These are phyloP conservation scores for Tragelaphus oryx DNA, from an alignment of 2,797 vertebrate species.

Conservation along the genomic window DNA sequence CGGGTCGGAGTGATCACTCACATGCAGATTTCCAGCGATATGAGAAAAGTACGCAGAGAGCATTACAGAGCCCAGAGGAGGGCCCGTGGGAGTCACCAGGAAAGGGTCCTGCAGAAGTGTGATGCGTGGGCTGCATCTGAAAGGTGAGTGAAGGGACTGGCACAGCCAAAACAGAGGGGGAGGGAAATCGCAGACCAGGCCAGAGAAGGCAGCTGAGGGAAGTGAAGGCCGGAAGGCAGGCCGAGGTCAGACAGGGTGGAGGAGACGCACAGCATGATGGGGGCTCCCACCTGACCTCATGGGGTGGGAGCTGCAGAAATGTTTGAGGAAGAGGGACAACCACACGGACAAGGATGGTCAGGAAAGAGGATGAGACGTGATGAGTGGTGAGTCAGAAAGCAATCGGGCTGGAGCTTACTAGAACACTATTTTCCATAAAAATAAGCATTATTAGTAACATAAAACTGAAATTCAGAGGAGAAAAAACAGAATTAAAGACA, in stretches of 20 bases:
- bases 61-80: background rate
- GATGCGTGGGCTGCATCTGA: background rate
- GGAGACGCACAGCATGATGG: background rate
- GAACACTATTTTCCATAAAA: background rate
- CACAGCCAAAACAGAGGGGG: background rate
- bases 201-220: background rate
- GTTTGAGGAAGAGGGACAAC: background rate
- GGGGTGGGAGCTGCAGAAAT: background rate
- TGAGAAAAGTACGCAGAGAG: background rate
- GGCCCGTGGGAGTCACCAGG: accelerated
- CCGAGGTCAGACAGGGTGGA: accelerated
- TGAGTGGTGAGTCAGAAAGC: background rate
- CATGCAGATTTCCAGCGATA: background rate
- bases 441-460: background rate
- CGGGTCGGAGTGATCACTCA: background rate
- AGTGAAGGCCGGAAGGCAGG: background rate
- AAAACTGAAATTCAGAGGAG: background rate
- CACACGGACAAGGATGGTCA: background rate
- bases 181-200: background rate
- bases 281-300: background rate
- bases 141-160: background rate
- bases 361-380: background rate
- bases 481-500: background rate
- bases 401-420: background rate
- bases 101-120: background rate